Percentiles rank a stretch among this genome's conserved stretches.
These are phyloP conservation scores for Schizotus pectinicornis DNA, from an alignment of 2,888 invertebrate genomes.

Conservation along the genomic window DNA sequence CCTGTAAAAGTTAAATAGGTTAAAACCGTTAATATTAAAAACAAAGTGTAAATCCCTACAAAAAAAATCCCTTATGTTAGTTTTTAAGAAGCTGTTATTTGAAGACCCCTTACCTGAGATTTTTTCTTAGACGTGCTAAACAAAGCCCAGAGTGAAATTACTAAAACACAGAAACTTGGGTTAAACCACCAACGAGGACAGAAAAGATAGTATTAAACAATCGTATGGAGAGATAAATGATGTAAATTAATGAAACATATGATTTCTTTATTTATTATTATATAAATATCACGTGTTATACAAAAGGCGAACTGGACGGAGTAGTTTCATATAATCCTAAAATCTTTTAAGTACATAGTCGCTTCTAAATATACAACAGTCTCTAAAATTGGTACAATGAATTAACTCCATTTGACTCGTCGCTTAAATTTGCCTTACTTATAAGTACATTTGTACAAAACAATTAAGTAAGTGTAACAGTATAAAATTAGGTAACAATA, in stretches of 20 bases:
- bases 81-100: too few species aligned
- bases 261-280: not conserved
- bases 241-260: not conserved
- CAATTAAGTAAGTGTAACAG: not conserved
- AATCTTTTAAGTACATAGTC: constrained; percentile 12
- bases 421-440: not conserved
- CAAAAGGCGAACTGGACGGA: constrained; percentile 13
- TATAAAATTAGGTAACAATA: constrained; percentile 3
- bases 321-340: constrained; percentile 13
- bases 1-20: constrained; percentile 40
- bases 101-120: too few species aligned
- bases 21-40: constrained; percentile 18
- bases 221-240: constrained; percentile 1
- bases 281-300: constrained; percentile 1
- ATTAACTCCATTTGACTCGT: too few species aligned
- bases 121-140: too few species aligned
- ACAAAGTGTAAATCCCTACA: not conserved
- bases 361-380: constrained; percentile 17
- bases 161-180: constrained; percentile 7
- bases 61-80: constrained; percentile 21
- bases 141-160: not conserved
- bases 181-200: not conserved
- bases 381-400: constrained; percentile 11
- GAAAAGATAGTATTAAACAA: constrained; percentile 1
- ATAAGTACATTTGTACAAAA: not conserved